Conservation (phyloP, 30 jellyfish, hydroid and myxozoan species). For the Cassiopea xamachana region DNA sequence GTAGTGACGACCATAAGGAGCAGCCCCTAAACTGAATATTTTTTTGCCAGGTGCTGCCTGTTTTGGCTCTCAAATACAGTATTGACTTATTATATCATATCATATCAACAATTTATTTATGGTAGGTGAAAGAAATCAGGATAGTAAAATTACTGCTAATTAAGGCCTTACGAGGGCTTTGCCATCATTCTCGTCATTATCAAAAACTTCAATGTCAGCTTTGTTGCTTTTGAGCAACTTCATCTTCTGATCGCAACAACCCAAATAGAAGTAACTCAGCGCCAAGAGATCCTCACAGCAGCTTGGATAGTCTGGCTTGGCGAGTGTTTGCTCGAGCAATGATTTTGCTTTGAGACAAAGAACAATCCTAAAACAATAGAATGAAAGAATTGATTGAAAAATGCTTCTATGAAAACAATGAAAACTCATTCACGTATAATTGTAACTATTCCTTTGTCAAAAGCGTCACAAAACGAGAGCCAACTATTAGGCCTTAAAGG, state of each 20-base stretch:
- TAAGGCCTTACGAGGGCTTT: not conserved
- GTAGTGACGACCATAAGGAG: too few relatives aligned
- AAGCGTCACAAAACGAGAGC: too few relatives aligned
- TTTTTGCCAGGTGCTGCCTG: too few relatives aligned
- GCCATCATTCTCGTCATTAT: not conserved
- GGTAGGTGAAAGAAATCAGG: too few relatives aligned
- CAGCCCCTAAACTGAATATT: too few relatives aligned
- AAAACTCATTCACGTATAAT: too few relatives aligned
- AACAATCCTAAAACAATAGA: not conserved
- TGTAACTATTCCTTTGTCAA: too few relatives aligned
- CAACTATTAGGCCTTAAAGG: too few relatives aligned
- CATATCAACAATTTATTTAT: too few relatives aligned
- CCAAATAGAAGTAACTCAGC: conserved; percentile 30
- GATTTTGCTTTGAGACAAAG: conserved; percentile 32
- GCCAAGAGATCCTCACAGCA: conserved; percentile 43
- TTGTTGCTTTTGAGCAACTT: not conserved
- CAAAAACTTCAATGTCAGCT: not conserved
- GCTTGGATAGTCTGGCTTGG: not conserved
- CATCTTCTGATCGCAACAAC: conserved; percentile 35
- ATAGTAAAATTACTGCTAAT: too few relatives aligned
- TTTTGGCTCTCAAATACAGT: too few relatives aligned
- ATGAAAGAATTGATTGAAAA: not conserved
- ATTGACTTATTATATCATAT: too few relatives aligned
- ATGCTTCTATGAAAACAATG: not conserved
- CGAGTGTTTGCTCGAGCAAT: conserved; percentile 6